A percentile compares a stretch with the other conserved stretches of the same genome.
Evolutionary conservation across 1,140 invertebrate genomes (phyloP).

Genomic region (Globodera rostochiensis): DNA sequence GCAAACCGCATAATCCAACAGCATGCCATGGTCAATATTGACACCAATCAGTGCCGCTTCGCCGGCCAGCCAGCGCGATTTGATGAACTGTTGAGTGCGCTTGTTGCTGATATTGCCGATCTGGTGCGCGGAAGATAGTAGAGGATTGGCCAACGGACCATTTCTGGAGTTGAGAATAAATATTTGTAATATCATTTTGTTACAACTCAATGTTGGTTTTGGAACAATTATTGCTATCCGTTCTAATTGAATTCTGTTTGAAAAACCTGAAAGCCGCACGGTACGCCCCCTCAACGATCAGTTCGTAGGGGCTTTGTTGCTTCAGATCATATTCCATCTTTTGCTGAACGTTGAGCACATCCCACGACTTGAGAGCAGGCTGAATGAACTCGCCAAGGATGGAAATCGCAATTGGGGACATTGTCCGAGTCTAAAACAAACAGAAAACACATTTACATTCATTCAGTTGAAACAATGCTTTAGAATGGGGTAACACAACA

Average conservation of each 20-base stretch:
- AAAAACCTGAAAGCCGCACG: conserved; percentile 55
- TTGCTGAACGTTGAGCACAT: conserved; percentile 49
- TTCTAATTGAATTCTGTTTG: too few relatives aligned
- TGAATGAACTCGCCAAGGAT: conserved; percentile 56
- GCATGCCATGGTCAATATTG: conserved; percentile 57
- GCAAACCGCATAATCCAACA: conserved; percentile 54
- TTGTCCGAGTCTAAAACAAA: conserved; percentile 46
- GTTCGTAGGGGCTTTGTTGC: conserved; percentile 45
- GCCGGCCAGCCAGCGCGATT: conserved; percentile 46
- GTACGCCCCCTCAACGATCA: conserved; percentile 56
- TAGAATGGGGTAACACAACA: conserved; percentile 28
- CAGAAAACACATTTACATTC: too few relatives aligned
- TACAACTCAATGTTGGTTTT: too few relatives aligned
- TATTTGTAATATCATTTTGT: too few relatives aligned
- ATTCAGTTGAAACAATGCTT: not conserved
- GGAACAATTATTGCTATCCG: too few relatives aligned
- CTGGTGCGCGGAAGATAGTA: conserved; percentile 43
- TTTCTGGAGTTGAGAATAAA: conserved; percentile 38
- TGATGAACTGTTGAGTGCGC: conserved; percentile 41
- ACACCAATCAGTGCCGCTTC: conserved; percentile 59
- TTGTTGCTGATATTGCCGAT: conserved; percentile 43
- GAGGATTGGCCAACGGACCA: conserved; percentile 55
- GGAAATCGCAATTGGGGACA: conserved; percentile 54
- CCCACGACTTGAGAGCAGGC: conserved; percentile 62
- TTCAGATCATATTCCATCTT: conserved; percentile 41